phyloP scores from a whole-genome alignment of 2,888 invertebrate genomes.

The Drosophila cracens region DNA sequence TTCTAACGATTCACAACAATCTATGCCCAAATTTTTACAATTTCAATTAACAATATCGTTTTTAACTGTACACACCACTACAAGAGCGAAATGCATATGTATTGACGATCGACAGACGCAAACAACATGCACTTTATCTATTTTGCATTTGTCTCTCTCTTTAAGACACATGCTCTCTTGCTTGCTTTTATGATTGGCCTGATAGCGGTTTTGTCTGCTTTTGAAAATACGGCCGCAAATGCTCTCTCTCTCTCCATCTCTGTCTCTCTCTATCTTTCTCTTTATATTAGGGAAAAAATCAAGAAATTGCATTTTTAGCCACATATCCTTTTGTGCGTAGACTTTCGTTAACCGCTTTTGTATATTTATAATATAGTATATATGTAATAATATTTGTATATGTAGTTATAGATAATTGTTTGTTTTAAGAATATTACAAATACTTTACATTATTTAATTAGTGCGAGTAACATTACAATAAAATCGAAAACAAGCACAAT shows the following conservation, averaged over 20 bases:
- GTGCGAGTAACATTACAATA: slow-evolving; percentile 77
- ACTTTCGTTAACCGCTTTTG: slow-evolving; percentile 41
- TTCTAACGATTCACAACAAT: slow-evolving; percentile 76
- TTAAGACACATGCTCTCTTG: slow-evolving; percentile 37
- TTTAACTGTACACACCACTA: slow-evolving; percentile 44
- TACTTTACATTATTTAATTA: slow-evolving; percentile 70
- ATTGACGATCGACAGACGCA: slow-evolving; percentile 24
- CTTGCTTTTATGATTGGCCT: slow-evolving; percentile 46
- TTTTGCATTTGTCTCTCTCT: slow-evolving; percentile 16
- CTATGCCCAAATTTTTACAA: slow-evolving; percentile 57
- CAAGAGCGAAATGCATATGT: slow-evolving; percentile 45
- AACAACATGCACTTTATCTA: slow-evolving; percentile 17
- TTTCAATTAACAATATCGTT: slow-evolving; percentile 52
- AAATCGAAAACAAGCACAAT: slow-evolving; percentile 72
- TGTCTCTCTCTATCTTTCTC: neutral
- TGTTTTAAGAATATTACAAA: slow-evolving; percentile 57
- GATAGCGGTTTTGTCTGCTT: slow-evolving; percentile 39
- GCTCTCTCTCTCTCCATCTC: neutral
- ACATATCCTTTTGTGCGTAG: slow-evolving; percentile 27
- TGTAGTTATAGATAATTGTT: slow-evolving; percentile 57
- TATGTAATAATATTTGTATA: slow-evolving; percentile 55
- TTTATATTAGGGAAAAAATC: neutral
- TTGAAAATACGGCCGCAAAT: slow-evolving; percentile 21
- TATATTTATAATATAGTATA: slow-evolving; percentile 39
- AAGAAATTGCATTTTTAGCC: slow-evolving; percentile 15